Base-by-base conservation (phyloP, 2,797 vertebrate species). In the Enteromius treurensis region DNA sequence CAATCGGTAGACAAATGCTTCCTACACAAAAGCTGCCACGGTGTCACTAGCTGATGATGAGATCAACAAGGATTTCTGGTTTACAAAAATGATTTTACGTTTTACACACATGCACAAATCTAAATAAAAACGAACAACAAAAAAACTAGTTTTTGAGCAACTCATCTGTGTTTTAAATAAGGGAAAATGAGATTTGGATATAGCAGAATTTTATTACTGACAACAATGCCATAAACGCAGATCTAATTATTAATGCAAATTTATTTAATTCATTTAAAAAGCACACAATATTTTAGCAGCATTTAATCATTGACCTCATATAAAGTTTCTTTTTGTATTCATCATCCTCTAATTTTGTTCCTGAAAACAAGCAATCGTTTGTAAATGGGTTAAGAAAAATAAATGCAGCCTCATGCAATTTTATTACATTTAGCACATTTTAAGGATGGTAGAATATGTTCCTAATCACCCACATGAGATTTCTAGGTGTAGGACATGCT, bases 391-490 rank as follows among this genome's bases (percentile, higher is more conserved):
- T 69, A 29, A 49, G 15, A 49, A 49, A 71, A 49, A 40, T 9
- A 40, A 40, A 40, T 40, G 40, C 40, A 40, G 8, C 2, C 8
- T 40, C 40, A 14, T n/a, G 1, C 26, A 21, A 49, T 55, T 86
- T 68, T 70, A 79, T 87, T 2, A 62, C 26, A 67, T 65, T 1
- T 45, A 45, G 75, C 76, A 45, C 82, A 53, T 83, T 17, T 26
- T 89, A 95, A 49, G 15, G 15, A 21, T 49, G 45, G 9, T 6
- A 21, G 13, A 6, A 47, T 32, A 47, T 70, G 47, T 49, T 62
- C 5, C 5, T 62, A 29, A 34, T 2, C 9, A 37, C 8, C 17
- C 64, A 21, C 17, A 37, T 14, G n/a, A 7, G 13, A 69, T 42
- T 69, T 49, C 26, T 73, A 29, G 45, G 15, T 73, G 15, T 32